Percentiles rank a stretch among this genome's conserved stretches.
Conservation (phyloP, 1,140 invertebrate genomes). For the Linepithema humile region DNA sequence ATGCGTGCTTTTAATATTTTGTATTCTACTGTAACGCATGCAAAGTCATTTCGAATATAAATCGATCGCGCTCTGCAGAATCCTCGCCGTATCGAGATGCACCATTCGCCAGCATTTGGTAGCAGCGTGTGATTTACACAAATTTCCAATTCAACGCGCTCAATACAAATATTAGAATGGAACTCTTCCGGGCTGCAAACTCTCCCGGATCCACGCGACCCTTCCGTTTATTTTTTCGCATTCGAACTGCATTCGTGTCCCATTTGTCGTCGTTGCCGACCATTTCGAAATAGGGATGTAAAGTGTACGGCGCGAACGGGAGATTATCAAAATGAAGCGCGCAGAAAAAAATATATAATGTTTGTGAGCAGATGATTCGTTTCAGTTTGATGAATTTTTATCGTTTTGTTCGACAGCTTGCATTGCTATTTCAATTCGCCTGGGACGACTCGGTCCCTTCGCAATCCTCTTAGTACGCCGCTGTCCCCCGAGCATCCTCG, state of each 20-base stretch:
- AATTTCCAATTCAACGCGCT: constrained; percentile 53
- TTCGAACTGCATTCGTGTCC: constrained; percentile 16
- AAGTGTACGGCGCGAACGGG: not conserved
- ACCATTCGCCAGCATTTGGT: constrained; percentile 39
- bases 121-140: constrained; percentile 46
- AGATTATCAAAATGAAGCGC: not conserved
- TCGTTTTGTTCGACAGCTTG: not conserved
- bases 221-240: constrained; percentile 43
- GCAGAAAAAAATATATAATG: not conserved
- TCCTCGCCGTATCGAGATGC: constrained; percentile 43
- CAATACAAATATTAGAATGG: constrained; percentile 59
- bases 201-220: constrained; percentile 18
- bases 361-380: not conserved
- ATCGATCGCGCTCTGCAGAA: constrained; percentile 39
- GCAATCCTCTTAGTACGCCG: constrained; percentile 17
- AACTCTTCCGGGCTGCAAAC: constrained; percentile 46
- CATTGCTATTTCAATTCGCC: not conserved
- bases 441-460: not conserved
- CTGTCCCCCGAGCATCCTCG: constrained; percentile 21
- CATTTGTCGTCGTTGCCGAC: not conserved
- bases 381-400: not conserved
- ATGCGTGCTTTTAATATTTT: constrained; percentile 28
- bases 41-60: constrained; percentile 53
- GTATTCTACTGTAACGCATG: constrained; percentile 42
- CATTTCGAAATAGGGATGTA: not conserved